Conservation (phyloP, 2,113 vertebrate species). For the Oceanodroma tethys region DNA sequence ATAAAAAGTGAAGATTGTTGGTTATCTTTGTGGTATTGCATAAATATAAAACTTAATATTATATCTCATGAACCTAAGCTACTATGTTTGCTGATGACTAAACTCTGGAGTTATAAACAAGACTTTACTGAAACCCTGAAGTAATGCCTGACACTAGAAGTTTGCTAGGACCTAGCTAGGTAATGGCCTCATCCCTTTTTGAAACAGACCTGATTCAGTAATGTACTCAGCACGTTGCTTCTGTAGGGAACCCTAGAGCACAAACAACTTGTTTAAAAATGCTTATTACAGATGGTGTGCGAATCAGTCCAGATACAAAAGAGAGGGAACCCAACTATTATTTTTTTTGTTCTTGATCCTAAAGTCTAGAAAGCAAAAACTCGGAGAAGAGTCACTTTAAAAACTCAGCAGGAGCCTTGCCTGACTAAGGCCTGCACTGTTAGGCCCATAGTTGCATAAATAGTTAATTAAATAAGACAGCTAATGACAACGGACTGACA, state of each 20-base stretch:
- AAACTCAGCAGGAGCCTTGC: neutral
- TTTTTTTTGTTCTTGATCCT: neutral
- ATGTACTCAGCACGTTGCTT: neutral
- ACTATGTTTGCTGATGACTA: neutral
- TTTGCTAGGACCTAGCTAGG: neutral
- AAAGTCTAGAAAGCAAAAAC: neutral
- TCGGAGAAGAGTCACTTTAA: neutral
- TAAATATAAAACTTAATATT: neutral
- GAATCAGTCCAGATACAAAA: neutral
- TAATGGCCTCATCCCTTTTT: neutral
- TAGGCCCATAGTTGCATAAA: neutral
- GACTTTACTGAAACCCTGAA: neutral
- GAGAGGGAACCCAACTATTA: neutral
- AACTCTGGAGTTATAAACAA: neutral
- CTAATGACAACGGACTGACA: neutral
- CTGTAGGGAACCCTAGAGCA: neutral
- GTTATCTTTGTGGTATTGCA: neutral
- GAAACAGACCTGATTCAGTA: neutral
- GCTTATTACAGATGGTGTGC: neutral
- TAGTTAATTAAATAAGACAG: neutral
- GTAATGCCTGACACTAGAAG: neutral
- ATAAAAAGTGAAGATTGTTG: neutral
- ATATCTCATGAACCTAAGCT: neutral
- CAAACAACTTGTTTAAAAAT: neutral
- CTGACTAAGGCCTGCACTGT: neutral